phyloP scores from a whole-genome alignment of 2,888 invertebrate species.

The Ecdyonurus torrentis region DNA sequence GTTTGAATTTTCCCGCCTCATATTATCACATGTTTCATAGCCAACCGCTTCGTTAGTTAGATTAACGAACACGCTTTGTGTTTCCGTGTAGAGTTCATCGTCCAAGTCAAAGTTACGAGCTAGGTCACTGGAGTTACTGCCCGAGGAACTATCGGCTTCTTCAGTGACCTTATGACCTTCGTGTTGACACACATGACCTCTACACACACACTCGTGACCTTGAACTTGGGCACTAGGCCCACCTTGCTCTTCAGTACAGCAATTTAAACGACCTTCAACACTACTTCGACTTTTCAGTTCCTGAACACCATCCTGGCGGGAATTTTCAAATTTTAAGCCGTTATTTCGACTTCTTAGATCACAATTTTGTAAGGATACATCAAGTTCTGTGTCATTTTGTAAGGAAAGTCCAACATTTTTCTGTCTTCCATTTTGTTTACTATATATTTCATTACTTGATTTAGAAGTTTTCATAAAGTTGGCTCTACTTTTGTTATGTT shows the following conservation, averaged over 20 bases:
- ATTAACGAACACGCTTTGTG: constrained; percentile 6
- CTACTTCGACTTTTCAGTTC: too few species aligned
- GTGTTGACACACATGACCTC: too few species aligned
- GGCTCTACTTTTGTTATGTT: neutral
- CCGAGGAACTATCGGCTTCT: neutral
- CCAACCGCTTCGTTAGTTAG: neutral
- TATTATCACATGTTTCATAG: constrained; percentile 7
- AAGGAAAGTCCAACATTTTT: too few species aligned
- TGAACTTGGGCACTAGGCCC: too few species aligned
- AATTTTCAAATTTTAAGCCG: too few species aligned
- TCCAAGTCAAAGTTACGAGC: neutral
- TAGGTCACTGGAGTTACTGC: neutral
- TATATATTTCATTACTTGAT: neutral
- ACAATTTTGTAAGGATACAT: neutral
- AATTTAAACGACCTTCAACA: too few species aligned
- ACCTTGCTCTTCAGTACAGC: too few species aligned
- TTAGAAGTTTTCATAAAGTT: neutral
- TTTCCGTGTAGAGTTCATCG: constrained; percentile 1
- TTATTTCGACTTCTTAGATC: too few species aligned
- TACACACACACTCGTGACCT: too few species aligned
- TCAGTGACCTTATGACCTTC: too few species aligned
- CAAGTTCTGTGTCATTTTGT: too few species aligned
- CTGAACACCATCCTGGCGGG: too few species aligned
- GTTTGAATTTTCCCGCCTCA: constrained; percentile 5
- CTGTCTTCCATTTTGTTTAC: neutral